These are phyloP conservation scores for Globia sparganii DNA, from an alignment of 2,888 invertebrate species.

Conservation along the genomic window DNA sequence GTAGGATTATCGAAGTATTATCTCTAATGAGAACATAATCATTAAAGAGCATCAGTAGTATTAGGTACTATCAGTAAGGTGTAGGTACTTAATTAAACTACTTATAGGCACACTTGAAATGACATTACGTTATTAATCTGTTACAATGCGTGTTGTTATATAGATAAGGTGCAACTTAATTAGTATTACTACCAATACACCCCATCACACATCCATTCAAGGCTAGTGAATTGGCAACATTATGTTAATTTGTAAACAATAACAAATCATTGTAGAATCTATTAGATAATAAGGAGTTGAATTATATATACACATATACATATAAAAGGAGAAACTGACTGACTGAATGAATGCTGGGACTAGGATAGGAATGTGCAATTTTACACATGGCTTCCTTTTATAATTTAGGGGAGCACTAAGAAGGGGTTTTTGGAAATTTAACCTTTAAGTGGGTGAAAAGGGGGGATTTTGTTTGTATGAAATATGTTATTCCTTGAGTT, in stretches of 20 bases:
- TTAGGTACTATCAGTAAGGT: too few species aligned
- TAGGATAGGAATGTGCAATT: too few species aligned
- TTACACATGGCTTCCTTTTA: too few species aligned
- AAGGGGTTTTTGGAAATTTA: too few species aligned
- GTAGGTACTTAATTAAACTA: not conserved
- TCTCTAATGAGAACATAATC: not conserved
- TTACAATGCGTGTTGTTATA: not conserved
- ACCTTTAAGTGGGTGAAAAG: too few species aligned
- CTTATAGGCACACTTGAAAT: not conserved
- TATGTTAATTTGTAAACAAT: constrained; percentile 11
- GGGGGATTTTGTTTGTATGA: too few species aligned
- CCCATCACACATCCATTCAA: constrained; percentile 1
- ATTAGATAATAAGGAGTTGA: not conserved
- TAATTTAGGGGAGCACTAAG: too few species aligned
- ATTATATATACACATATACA: too few species aligned
- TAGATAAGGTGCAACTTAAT: not conserved
- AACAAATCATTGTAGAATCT: not conserved
- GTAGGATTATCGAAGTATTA: not conserved
- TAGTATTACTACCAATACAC: not conserved
- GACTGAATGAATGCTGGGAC: too few species aligned
- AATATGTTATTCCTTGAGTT: too few species aligned
- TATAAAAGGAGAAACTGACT: too few species aligned
- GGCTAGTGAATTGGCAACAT: not conserved
- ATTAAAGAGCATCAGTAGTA: too few species aligned
- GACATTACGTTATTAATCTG: not conserved